These are phyloP conservation scores for Ligdia adustata DNA, from an alignment of 2,888 invertebrate genomes.

Conservation along the genomic window DNA sequence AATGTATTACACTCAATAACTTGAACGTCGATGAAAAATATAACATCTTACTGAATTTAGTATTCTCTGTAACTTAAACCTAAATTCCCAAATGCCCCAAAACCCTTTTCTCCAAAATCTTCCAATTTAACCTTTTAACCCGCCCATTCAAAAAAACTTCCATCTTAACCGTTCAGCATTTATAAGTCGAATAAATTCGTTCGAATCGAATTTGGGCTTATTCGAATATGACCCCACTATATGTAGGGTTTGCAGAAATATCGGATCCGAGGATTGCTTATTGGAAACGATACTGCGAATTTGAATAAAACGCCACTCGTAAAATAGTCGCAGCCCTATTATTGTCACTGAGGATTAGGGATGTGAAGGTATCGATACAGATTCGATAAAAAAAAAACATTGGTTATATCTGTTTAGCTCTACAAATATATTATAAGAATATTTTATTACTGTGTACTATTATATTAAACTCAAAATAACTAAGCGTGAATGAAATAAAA, in stretches of 20 bases:
- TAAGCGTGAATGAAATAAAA: no score
- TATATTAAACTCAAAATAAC: no score
- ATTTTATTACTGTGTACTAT: no score
- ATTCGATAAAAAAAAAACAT: no score
- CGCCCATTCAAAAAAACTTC: background rate
- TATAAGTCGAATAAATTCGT: constrained; percentile 25
- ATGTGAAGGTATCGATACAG: constrained; percentile 18
- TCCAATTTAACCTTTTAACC: background rate
- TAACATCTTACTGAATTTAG: no score
- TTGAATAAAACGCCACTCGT: constrained; percentile 79
- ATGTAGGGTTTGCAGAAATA: constrained; percentile 34
- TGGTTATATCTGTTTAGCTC: no score
- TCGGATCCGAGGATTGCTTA: constrained; percentile 39
- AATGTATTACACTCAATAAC: no score
- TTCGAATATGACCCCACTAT: constrained; percentile 27
- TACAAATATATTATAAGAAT: no score
- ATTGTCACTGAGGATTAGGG: constrained; percentile 58
- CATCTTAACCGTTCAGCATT: constrained; percentile 15
- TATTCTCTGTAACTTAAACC: no score
- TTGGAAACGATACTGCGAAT: constrained; percentile 60
- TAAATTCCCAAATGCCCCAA: background rate
- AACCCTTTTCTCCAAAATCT: background rate
- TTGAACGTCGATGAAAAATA: no score
- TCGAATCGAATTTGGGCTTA: constrained; percentile 27
- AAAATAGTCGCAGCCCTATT: constrained; percentile 77